These are phyloP conservation scores for Euwallacea fornicatus DNA, from an alignment of 1,140 invertebrate species.

Conservation along the genomic window DNA sequence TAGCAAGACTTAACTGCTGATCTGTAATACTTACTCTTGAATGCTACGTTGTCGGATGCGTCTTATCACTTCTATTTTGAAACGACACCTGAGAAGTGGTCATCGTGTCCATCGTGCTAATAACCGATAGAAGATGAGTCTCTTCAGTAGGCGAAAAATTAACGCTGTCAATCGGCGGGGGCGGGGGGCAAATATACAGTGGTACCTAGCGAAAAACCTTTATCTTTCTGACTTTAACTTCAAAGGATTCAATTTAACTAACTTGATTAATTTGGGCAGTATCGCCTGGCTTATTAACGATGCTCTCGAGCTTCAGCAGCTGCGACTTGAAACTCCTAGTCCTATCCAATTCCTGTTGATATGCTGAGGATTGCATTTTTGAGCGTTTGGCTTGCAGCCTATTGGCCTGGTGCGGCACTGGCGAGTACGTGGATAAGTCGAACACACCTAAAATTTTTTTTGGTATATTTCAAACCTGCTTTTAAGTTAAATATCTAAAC, in stretches of 20 bases:
- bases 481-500: too few species aligned
- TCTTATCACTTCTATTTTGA: slow-evolving; percentile 16
- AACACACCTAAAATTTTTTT: slow-evolving; percentile 22
- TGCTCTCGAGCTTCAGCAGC: slow-evolving; percentile 51
- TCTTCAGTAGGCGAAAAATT: slow-evolving; percentile 59
- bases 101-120: slow-evolving; percentile 19
- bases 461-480: too few species aligned
- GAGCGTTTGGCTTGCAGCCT: slow-evolving; percentile 54
- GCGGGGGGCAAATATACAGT: slow-evolving; percentile 57
- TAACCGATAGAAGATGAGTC: slow-evolving; percentile 53
- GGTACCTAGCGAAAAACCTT: slow-evolving; percentile 42
- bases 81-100: slow-evolving; percentile 22
- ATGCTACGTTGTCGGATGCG: slow-evolving; percentile 36
- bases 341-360: slow-evolving; percentile 50
- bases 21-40: slow-evolving; percentile 15
- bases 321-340: slow-evolving; percentile 45
- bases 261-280: slow-evolving; percentile 36
- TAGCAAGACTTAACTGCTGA: neutral
- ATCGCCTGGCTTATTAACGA: slow-evolving; percentile 54
- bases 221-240: too few species aligned
- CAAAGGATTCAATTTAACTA: neutral
- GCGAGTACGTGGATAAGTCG: slow-evolving; percentile 53
- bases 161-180: slow-evolving; percentile 56
- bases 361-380: slow-evolving; percentile 52
- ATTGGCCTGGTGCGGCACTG: slow-evolving; percentile 53